Conservation (phyloP, 2,113 vertebrate genomes). For the Platichthys stellatus region DNA sequence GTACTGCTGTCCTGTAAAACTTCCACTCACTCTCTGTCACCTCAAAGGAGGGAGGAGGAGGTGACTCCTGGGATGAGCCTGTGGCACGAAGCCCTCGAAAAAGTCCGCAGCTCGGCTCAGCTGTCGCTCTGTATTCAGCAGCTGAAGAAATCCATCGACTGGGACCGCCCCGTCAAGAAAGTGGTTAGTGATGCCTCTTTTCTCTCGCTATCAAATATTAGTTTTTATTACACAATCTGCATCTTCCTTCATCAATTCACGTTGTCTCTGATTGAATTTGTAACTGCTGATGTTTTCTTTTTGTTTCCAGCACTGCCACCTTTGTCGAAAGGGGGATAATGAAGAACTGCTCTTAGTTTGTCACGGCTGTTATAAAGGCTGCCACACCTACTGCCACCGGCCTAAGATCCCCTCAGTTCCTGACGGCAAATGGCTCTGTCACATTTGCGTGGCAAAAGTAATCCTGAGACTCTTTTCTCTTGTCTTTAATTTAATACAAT, state of each 20-base stretch:
- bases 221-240: not conserved
- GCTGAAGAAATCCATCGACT: slow-evolving; percentile 95
- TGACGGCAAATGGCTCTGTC: slow-evolving; percentile 97
- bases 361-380: slow-evolving; percentile 95
- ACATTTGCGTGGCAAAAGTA: slow-evolving; percentile 95
- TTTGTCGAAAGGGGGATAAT: slow-evolving; percentile 95
- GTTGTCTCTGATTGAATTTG: not conserved
- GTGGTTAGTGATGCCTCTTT: slow-evolving; percentile 84
- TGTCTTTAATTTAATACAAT: not conserved
- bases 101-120: slow-evolving; percentile 93
- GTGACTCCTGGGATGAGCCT: slow-evolving; percentile 91
- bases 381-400: slow-evolving; percentile 96
- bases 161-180: slow-evolving; percentile 98
- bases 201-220: not conserved
- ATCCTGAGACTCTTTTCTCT: not conserved
- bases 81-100: slow-evolving; percentile 92
- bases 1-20: not conserved
- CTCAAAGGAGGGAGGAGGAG: slow-evolving; percentile 86
- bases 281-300: slow-evolving; percentile 18
- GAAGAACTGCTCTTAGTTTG: slow-evolving; percentile 96
- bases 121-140: slow-evolving; percentile 97
- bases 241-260: not conserved
- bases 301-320: slow-evolving; percentile 91
- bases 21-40: slow-evolving; percentile 61
- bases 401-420: slow-evolving; percentile 95